Percentiles rank a stretch among this genome's conserved stretches.
Conservation (phyloP, 2,797 vertebrate genomes). For the Euphonia xanthogaster region DNA sequence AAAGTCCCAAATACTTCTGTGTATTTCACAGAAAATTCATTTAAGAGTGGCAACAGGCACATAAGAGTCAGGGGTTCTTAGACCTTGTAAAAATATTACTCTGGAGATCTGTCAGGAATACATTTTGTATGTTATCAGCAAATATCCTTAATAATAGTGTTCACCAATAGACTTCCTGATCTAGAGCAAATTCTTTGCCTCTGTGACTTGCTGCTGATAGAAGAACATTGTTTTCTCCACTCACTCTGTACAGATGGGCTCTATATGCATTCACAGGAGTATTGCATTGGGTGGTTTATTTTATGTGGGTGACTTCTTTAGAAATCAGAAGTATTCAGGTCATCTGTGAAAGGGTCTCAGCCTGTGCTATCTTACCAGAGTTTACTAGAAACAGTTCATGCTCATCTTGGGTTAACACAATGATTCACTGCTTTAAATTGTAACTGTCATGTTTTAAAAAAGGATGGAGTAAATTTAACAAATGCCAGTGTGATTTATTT, state of each 20-base stretch:
- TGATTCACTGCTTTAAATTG: neutral
- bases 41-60: neutral
- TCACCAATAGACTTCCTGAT: neutral
- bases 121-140: neutral
- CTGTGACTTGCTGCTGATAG: neutral
- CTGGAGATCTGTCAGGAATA: neutral
- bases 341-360: neutral
- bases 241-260: neutral
- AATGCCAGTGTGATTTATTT: neutral
- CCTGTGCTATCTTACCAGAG: neutral
- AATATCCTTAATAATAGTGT: neutral
- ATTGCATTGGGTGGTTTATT: neutral
- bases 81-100: neutral
- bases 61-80: neutral
- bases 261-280: neutral
- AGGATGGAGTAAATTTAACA: neutral
- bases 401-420: neutral
- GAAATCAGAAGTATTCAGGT: neutral
- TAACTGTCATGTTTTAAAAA: neutral
- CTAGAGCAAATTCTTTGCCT: neutral
- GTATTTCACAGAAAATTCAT: neutral
- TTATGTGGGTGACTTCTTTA: neutral
- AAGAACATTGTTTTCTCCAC: neutral
- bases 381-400: neutral
- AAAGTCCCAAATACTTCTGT: neutral